These are phyloP conservation scores for Trisateles emortualis DNA, from an alignment of 2,888 invertebrate species.

Conservation along the genomic window DNA sequence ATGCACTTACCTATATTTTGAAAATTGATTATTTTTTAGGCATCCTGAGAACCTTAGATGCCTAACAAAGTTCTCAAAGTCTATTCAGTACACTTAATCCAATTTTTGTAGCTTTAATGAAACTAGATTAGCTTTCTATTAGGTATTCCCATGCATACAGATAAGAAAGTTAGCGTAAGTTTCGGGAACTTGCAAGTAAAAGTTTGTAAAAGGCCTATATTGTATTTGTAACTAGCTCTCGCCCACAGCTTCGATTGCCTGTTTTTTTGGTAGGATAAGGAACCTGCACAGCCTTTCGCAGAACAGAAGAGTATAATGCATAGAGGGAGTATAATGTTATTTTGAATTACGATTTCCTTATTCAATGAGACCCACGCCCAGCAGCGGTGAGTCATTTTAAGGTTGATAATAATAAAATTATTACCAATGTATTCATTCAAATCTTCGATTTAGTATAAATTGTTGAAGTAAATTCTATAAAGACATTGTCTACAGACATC, in stretches of 20 bases:
- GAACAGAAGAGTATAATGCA: too few species aligned
- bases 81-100: constrained; percentile 1
- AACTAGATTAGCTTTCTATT: constrained; percentile 18
- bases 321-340: too few species aligned
- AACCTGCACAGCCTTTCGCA: too few species aligned
- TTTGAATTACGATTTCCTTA: too few species aligned
- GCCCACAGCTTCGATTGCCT: too few species aligned
- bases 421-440: too few species aligned
- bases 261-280: too few species aligned
- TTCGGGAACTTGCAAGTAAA: constrained; percentile 51
- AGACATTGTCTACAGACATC: constrained; percentile 27
- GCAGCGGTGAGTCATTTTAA: too few species aligned
- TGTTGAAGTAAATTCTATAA: constrained; percentile 10
- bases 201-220: constrained; percentile 67
- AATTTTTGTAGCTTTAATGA: constrained; percentile 29
- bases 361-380: too few species aligned
- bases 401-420: too few species aligned
- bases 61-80: constrained; percentile 1
- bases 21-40: background rate
- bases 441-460: background rate
- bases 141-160: constrained; percentile 22
- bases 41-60: background rate
- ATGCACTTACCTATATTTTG: too few species aligned
- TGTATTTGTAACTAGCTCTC: constrained; percentile 67
- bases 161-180: constrained; percentile 41